phyloP scores from a whole-genome alignment of 2,888 invertebrate genomes.

The Linnaemya vulpina region DNA sequence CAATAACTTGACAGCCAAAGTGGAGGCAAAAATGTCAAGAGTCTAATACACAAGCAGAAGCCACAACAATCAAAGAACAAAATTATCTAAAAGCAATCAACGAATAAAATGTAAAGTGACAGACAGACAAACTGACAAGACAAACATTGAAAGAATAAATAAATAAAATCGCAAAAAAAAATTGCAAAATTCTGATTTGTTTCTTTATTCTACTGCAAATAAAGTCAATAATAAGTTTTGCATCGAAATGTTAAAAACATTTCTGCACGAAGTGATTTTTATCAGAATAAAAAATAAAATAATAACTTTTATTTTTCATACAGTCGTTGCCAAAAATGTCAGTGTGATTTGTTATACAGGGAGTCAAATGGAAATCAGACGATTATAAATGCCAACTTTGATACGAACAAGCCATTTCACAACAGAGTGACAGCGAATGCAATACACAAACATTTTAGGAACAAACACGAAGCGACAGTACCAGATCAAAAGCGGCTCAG shows the following conservation, averaged over 20 bases:
- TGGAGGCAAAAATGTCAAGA: slow-evolving; percentile 8
- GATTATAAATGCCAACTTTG: too few relatives aligned
- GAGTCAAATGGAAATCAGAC: not conserved
- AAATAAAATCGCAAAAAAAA: slow-evolving; percentile 36
- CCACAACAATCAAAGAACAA: not conserved
- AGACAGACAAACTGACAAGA: slow-evolving; percentile 5
- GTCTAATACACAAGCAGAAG: slow-evolving; percentile 12
- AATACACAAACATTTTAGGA: too few relatives aligned
- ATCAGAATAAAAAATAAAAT: not conserved
- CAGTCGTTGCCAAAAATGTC: not conserved
- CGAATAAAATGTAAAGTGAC: slow-evolving; percentile 39
- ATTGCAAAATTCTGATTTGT: slow-evolving; percentile 2
- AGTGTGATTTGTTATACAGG: not conserved
- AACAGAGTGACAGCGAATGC: too few relatives aligned
- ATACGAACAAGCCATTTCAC: too few relatives aligned
- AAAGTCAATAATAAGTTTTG: slow-evolving; percentile 20
- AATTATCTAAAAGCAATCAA: slow-evolving; percentile 32
- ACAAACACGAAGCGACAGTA: too few relatives aligned
- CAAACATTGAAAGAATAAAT: slow-evolving; percentile 20
- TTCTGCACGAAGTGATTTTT: not conserved
- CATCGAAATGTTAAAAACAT: slow-evolving; percentile 1
- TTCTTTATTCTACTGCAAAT: not conserved
- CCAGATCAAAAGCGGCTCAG: too few relatives aligned
- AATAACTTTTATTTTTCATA: not conserved
- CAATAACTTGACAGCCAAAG: slow-evolving; percentile 13